These are phyloP conservation scores for Micromys minutus DNA, from an alignment of 2,113 vertebrate genomes.

Conservation along the genomic window DNA sequence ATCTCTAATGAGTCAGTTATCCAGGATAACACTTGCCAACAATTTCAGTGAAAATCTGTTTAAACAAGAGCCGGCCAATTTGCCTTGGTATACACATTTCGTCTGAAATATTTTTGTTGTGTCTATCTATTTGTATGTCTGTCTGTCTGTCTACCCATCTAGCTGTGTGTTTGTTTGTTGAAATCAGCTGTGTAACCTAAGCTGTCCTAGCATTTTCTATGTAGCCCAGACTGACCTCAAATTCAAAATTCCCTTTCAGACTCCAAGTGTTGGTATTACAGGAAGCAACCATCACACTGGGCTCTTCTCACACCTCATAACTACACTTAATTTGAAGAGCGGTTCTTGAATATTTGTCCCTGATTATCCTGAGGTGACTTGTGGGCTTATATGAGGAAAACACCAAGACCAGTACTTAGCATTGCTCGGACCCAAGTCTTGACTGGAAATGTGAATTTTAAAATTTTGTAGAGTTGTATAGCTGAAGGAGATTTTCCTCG, in stretches of 20 bases:
- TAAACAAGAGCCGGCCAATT: not conserved
- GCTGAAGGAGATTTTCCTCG: not conserved
- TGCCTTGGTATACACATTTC: not conserved
- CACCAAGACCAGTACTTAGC: not conserved
- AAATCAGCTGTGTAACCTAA: not conserved
- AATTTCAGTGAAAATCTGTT: not conserved
- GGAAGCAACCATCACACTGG: not conserved
- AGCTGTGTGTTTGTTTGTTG: not conserved
- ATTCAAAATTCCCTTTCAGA: not conserved
- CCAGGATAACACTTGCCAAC: not conserved
- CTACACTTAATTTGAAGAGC: not conserved
- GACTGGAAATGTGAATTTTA: not conserved
- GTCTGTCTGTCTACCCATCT: not conserved
- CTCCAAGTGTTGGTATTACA: not conserved
- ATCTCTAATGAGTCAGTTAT: not conserved
- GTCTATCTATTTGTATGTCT: not conserved
- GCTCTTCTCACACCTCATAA: not conserved
- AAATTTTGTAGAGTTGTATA: not conserved
- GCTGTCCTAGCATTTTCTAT: not conserved
- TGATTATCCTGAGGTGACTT: not conserved
- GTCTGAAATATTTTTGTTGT: not conserved
- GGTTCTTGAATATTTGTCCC: not conserved
- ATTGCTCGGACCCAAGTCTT: not conserved
- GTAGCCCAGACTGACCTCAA: not conserved
- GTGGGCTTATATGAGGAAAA: not conserved